Evolutionary conservation across 1,140 invertebrate genomes (phyloP).

Genomic region (Maniola jurtina): DNA sequence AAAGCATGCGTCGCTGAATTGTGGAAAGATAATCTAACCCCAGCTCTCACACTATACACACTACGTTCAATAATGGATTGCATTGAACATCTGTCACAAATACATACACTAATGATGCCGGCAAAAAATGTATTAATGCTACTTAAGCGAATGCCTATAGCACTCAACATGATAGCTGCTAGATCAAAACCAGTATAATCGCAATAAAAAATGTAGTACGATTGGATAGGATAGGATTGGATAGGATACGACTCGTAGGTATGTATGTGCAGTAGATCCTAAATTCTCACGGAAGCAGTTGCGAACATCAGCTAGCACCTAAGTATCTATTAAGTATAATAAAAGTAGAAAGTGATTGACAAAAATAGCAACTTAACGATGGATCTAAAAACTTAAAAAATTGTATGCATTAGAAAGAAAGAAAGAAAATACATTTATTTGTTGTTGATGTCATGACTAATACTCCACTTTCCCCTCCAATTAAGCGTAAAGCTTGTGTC

Average conservation of each 20-base stretch:
- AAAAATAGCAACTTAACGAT: too few species aligned
- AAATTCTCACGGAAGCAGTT: too few species aligned
- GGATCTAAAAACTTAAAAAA: too few species aligned
- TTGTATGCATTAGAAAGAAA: too few species aligned
- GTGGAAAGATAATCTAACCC: background rate
- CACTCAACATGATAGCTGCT: slow-evolving; percentile 5
- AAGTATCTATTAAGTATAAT: background rate
- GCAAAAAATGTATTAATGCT: slow-evolving; percentile 21
- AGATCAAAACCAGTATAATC: slow-evolving; percentile 2
- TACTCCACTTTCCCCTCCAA: too few species aligned
- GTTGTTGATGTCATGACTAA: too few species aligned
- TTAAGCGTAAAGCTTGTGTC: too few species aligned
- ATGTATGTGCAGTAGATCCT: too few species aligned
- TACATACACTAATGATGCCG: slow-evolving; percentile 21
- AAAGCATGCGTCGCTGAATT: background rate
- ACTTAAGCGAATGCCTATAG: slow-evolving; percentile 2
- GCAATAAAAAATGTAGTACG: background rate
- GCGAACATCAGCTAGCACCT: too few species aligned
- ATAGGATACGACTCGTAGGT: too few species aligned
- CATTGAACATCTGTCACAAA: slow-evolving; percentile 22
- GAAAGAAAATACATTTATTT: too few species aligned
- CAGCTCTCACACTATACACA: background rate
- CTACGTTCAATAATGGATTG: slow-evolving; percentile 14
- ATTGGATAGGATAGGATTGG: too few species aligned
- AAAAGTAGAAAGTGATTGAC: background rate